phyloP scores from a whole-genome alignment of 2,797 vertebrate species.

The Enteromius radiatus region DNA sequence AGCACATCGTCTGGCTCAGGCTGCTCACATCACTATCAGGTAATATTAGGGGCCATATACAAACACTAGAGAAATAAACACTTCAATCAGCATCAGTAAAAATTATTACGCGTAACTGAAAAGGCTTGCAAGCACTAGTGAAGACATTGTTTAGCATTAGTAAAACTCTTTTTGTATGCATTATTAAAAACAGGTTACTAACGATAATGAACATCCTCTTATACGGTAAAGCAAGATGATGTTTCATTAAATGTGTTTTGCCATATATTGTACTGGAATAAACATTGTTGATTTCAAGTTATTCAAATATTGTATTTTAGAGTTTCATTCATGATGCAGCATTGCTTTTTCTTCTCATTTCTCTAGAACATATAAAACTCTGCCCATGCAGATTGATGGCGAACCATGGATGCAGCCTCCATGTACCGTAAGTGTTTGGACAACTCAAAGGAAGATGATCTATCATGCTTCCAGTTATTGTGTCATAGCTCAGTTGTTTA shows the following conservation, averaged over 20 bases:
- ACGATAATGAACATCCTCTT: neutral
- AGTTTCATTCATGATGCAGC: neutral
- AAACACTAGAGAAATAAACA: neutral
- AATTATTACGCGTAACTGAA: neutral
- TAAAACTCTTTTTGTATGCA: neutral
- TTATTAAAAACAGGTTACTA: neutral
- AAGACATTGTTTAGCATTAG: neutral
- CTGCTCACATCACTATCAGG: conserved; percentile 87
- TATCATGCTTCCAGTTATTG: no score
- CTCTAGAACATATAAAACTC: conserved; percentile 84
- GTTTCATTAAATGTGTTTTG: neutral
- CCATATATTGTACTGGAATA: no score
- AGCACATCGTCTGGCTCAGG: conserved; percentile 85
- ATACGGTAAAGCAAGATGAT: conserved; percentile 57
- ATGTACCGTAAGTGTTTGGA: conserved; percentile 83
- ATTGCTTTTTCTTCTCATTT: conserved; percentile 4
- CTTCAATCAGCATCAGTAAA: neutral
- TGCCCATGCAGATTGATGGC: conserved; percentile 95
- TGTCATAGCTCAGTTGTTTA: neutral
- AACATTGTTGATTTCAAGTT: neutral
- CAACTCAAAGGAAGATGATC: neutral
- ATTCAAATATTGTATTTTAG: neutral
- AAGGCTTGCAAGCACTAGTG: neutral
- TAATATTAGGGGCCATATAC: neutral
- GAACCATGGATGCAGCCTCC: conserved; percentile 95